Evolutionary conservation across 2,888 invertebrate genomes (phyloP).

Genomic region (Lacanobia wlatinum): DNA sequence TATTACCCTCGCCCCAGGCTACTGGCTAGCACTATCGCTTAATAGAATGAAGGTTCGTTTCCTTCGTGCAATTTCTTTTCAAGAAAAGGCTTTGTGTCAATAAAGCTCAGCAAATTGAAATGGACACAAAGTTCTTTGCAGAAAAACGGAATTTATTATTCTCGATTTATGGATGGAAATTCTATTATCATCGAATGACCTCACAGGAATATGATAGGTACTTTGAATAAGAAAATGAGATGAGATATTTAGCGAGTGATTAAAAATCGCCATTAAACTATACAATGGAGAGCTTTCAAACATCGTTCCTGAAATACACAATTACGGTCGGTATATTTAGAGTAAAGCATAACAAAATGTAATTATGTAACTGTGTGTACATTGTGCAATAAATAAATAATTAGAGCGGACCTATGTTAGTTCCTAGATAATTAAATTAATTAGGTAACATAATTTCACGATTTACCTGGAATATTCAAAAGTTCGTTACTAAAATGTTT

Average conservation of each 20-base stretch:
- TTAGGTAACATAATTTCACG: neutral
- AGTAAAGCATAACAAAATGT: neutral
- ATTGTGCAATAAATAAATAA: too few relatives aligned
- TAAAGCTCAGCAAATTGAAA: slow-evolving; percentile 52
- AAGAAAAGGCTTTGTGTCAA: slow-evolving; percentile 42
- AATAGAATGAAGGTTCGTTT: slow-evolving; percentile 44
- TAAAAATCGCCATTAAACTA: neutral
- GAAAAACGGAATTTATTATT: slow-evolving; percentile 30
- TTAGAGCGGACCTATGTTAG: neutral
- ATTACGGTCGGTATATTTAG: neutral
- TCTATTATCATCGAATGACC: slow-evolving; percentile 14
- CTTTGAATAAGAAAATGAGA: slow-evolving; percentile 1
- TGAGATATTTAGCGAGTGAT: neutral
- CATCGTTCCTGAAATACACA: neutral
- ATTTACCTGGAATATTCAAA: neutral
- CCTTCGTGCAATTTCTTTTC: slow-evolving; percentile 40
- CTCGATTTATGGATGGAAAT: slow-evolving; percentile 54
- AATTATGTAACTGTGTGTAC: too few relatives aligned
- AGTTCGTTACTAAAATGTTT: neutral
- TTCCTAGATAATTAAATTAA: neutral
- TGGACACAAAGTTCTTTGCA: slow-evolving; percentile 36
- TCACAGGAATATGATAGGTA: neutral
- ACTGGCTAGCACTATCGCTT: slow-evolving; percentile 21
- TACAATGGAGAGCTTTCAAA: neutral
- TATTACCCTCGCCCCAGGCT: slow-evolving; percentile 20